Conservation (phyloP, 2,888 invertebrate species). For the Pristionchus maxplancki region DNA sequence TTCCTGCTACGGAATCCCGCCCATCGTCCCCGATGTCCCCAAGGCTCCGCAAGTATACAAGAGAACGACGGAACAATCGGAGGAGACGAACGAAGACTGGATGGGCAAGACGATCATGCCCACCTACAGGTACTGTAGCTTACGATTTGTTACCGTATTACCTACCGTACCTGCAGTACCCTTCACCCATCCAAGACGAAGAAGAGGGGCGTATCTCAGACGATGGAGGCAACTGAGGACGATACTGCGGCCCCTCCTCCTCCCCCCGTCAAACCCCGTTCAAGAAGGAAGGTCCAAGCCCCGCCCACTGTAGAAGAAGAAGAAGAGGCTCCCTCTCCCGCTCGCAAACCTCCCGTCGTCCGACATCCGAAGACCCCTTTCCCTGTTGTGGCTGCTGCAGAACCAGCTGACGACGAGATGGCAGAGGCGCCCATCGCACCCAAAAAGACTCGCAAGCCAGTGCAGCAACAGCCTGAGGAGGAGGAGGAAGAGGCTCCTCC, state of each 20-base stretch:
- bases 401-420: slow-evolving; percentile 6
- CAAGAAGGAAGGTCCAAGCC: slow-evolving; percentile 2
- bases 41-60: background rate
- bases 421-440: slow-evolving; percentile 16
- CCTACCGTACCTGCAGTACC: background rate
- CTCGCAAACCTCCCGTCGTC: background rate
- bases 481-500: slow-evolving; percentile 1
- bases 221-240: slow-evolving; percentile 2
- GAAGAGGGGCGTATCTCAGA: slow-evolving; percentile 28
- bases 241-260: background rate
- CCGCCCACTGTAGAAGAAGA: slow-evolving; percentile 5
- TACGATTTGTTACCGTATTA: slow-evolving; percentile 3
- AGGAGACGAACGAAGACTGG: slow-evolving; percentile 11
- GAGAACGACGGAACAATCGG: background rate
- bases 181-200: background rate
- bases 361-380: background rate
- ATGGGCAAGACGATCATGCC: too few species aligned
- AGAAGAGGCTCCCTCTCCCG: background rate
- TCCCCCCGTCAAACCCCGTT: background rate
- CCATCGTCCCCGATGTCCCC: background rate
- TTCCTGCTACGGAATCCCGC: background rate
- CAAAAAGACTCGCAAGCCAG: slow-evolving; percentile 33
- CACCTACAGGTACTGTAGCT: background rate
- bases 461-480: background rate
- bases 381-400: background rate